phyloP scores from a whole-genome alignment of 2,113 vertebrate species.

The Oenanthe oenanthe region DNA sequence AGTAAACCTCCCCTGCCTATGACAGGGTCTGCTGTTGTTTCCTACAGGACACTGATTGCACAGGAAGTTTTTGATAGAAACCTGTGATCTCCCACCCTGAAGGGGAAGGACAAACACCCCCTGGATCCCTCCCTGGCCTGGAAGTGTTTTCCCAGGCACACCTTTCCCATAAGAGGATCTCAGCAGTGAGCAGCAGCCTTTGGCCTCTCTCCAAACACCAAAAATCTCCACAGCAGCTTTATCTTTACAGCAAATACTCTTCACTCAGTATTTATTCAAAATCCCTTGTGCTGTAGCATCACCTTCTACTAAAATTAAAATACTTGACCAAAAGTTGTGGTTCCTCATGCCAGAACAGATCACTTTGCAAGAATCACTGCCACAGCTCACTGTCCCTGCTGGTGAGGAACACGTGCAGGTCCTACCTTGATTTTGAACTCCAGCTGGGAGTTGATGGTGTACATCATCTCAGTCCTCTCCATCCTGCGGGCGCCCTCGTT shows the following conservation, averaged over 20 bases:
- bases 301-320: not conserved
- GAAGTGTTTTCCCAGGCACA: too few species aligned
- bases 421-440: constrained; percentile 98
- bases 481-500: constrained; percentile 96
- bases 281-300: not conserved
- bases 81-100: not conserved
- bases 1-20: not conserved
- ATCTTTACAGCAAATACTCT: not conserved
- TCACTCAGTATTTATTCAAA: not conserved
- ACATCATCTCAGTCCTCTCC: constrained; percentile 99
- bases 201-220: not conserved
- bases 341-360: not conserved
- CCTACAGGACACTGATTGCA: not conserved
- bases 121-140: not conserved
- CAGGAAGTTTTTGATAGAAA: not conserved
- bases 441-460: constrained; percentile 95
- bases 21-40: not conserved
- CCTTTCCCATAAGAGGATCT: not conserved
- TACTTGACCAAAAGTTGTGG: not conserved
- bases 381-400: rapidly evolving
- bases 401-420: rapidly evolving
- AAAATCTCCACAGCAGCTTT: not conserved
- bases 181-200: not conserved
- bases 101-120: not conserved
- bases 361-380: not conserved